These are phyloP conservation scores for Mirounga angustirostris DNA, from an alignment of 2,113 vertebrate species.

Conservation along the genomic window DNA sequence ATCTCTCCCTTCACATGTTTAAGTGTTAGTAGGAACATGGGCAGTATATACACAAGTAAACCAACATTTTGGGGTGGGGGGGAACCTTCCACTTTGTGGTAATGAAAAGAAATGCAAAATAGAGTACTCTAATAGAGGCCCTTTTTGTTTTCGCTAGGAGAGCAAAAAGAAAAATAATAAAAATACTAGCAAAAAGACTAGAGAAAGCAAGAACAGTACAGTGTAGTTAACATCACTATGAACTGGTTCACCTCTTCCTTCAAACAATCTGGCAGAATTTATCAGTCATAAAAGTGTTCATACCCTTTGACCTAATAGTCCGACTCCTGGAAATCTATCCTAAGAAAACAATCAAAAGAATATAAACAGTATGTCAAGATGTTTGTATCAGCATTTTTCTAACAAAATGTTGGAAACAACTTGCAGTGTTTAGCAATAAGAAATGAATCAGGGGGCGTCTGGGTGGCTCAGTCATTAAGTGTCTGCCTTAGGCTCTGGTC, in stretches of 20 bases:
- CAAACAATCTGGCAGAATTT: conserved; percentile 54
- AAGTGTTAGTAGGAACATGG: not conserved
- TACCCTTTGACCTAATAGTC: conserved; percentile 53
- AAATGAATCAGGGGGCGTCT: conserved; percentile 9
- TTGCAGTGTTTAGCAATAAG: no score
- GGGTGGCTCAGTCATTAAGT: no score
- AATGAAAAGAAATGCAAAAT: conserved; percentile 11
- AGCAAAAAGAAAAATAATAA: conserved; percentile 6
- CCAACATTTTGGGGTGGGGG: not conserved
- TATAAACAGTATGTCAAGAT: not conserved
- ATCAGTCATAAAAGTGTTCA: conserved; percentile 56
- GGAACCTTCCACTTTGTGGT: not conserved
- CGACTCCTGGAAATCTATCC: conserved; percentile 45
- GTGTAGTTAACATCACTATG: not conserved
- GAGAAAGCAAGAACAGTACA: not conserved
- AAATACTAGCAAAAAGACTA: not conserved
- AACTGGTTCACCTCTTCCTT: conserved; percentile 49
- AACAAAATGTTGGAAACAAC: conserved; percentile 39
- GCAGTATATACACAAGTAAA: not conserved
- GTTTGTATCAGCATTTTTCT: conserved; percentile 1
- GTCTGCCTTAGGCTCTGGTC: no score
- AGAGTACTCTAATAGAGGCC: not conserved
- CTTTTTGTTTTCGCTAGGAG: not conserved
- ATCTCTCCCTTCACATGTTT: not conserved
- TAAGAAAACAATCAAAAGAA: conserved; percentile 54